Evolutionary conservation across 2,797 vertebrate species (phyloP).

Genomic region (Parotocinclus haroldoi): DNA sequence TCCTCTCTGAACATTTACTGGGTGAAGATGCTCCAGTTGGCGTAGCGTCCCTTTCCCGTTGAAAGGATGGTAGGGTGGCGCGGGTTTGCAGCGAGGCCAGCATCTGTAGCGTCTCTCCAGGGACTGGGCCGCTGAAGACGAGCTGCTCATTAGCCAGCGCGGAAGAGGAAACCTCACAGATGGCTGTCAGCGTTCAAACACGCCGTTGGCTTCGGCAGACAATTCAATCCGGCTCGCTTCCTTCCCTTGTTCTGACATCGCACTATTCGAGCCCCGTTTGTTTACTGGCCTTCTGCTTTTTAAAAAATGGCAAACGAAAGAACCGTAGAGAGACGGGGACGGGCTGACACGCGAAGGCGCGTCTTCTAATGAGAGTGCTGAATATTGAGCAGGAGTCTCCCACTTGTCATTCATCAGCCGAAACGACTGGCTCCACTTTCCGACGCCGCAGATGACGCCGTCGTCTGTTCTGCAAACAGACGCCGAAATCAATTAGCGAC

Average conservation of each 20-base stretch:
- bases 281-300: slow-evolving; percentile 63
- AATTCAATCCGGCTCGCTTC: slow-evolving; percentile 80
- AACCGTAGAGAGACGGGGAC: slow-evolving; percentile 64
- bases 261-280: slow-evolving; percentile 74
- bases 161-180: slow-evolving; percentile 79
- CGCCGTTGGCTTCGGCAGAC: slow-evolving; percentile 68
- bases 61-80: slow-evolving; percentile 54
- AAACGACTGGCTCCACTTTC: slow-evolving; percentile 73
- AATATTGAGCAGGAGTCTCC: slow-evolving; percentile 69
- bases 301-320: slow-evolving; percentile 8
- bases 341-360: slow-evolving; percentile 75
- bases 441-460: slow-evolving; percentile 67
- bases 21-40: not conserved
- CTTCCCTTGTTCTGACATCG: slow-evolving; percentile 72
- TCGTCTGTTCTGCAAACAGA: slow-evolving; percentile 73
- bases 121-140: slow-evolving; percentile 73
- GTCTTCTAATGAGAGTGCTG: slow-evolving; percentile 78
- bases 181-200: slow-evolving; percentile 76
- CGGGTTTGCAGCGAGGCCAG: slow-evolving; percentile 56
- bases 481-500: slow-evolving; percentile 75
- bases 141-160: slow-evolving; percentile 79
- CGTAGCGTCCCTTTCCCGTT: not conserved
- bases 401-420: slow-evolving; percentile 79
- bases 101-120: slow-evolving; percentile 76
- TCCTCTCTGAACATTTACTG: not conserved